Evolutionary conservation across 2,113 vertebrate species (phyloP), one percentile per base, ranked within the genome.

Genomic region (Neolamprologus falcicula): DNA sequence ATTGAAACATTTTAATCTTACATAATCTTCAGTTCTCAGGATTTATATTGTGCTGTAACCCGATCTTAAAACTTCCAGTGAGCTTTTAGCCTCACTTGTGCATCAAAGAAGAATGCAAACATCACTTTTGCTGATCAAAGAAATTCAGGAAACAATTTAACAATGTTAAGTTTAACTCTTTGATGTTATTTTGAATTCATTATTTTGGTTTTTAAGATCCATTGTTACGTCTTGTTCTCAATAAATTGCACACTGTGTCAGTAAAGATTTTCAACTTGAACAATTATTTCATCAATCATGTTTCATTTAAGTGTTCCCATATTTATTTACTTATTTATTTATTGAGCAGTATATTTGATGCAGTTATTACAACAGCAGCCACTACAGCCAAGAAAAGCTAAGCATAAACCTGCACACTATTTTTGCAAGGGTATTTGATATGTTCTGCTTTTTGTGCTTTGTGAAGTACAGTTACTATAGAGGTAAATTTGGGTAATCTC

Each of bases 381-480:
- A 0, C 33, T 5, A 37, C 33, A 71, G 33, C 1, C 40, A 2
- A 26, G 13, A 45, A 7, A 73, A 73, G n/a, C 40, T 24, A 17
- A 73, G 5, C 68, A 45, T 45, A 26, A 4, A 26, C 21, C 0
- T 42, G 3, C 14, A 45, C 21, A 2, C 5, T 26, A 45, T 26
- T 47, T 76, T 76, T 28, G 1, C 71, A 47, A 28, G 2, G 9
- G 14, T 76, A 26, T 73, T 4, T 73, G 1, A 0, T 6, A 26
- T 21, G 0, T 24, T 0, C 0, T 73, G 37, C 37, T 45, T 26
- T 16, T 9, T 19, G 14, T 2, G 26, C 9, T 28, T 28, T 2
- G 71, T 50, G 42, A 76, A 76, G 4, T 42, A 71, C n/a, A 71
- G 7, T 63, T 31, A 33, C 24, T 59, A 9, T 59, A 59, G 24